phyloP scores from a whole-genome alignment of 1,140 invertebrate genomes.

The Apolygus lucorum region DNA sequence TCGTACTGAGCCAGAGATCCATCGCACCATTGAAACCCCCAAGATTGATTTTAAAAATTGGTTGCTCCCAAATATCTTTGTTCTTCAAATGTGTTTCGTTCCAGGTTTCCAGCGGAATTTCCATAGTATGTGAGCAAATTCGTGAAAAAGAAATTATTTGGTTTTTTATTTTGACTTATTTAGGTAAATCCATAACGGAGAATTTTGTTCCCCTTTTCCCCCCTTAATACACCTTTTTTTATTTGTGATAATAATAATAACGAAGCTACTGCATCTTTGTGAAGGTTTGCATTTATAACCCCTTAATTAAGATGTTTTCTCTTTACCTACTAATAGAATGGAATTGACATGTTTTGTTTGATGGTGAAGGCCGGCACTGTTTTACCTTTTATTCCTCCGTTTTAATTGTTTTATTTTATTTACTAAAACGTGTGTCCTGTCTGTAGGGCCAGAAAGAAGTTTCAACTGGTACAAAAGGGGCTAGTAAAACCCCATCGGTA shows the following conservation, averaged over 20 bases:
- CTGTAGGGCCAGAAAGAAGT: constrained; percentile 23
- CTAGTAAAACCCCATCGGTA: constrained; percentile 21
- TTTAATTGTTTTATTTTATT: neutral
- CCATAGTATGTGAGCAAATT: constrained; percentile 19
- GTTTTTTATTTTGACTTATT: neutral
- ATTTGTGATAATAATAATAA: no score
- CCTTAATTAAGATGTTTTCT: constrained; percentile 7
- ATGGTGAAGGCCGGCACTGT: neutral
- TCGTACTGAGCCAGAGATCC: no score
- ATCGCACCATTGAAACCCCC: neutral
- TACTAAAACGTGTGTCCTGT: constrained; percentile 20
- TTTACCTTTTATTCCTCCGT: neutral
- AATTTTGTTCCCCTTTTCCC: no score
- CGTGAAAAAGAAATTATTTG: constrained; percentile 1
- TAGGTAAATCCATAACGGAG: no score
- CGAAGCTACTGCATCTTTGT: no score
- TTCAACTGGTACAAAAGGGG: constrained; percentile 21
- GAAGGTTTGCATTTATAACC: neutral
- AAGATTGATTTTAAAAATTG: neutral
- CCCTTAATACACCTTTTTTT: no score
- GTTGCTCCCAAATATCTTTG: neutral
- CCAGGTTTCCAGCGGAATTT: neutral
- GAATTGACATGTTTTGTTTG: constrained; percentile 6
- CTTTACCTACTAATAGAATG: constrained; percentile 5
- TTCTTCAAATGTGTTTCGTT: neutral